Conservation (phyloP, 1,140 invertebrate genomes). For the Eulimnadia texana region DNA sequence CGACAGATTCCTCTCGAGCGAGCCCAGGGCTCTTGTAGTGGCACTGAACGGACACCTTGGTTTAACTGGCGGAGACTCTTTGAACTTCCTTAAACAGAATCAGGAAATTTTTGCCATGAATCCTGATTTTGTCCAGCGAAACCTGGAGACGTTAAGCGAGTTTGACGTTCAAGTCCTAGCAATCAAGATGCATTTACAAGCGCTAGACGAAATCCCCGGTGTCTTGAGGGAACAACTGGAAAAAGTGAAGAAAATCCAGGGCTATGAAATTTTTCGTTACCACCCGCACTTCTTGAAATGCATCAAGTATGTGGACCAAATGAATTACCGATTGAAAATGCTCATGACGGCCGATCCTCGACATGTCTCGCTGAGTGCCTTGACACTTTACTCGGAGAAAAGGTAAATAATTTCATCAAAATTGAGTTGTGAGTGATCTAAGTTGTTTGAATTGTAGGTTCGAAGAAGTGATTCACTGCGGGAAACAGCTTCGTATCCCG, state of each 20-base stretch:
- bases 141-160: background rate
- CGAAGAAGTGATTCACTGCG: background rate
- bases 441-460: constrained; percentile 6
- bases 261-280: background rate
- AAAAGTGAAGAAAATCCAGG: background rate
- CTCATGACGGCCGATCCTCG: background rate
- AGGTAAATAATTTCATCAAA: background rate
- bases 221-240: background rate
- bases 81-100: background rate
- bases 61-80: background rate
- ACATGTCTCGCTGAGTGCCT: background rate
- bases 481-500: background rate
- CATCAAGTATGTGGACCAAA: background rate
- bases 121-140: background rate
- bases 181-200: background rate
- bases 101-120: background rate
- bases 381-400: background rate
- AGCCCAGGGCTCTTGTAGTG: background rate
- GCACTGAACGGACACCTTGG: background rate
- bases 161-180: background rate
- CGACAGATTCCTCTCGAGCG: background rate
- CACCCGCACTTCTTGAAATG: background rate
- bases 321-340: background rate
- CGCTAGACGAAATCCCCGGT: background rate
- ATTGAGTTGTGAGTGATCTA: too few species aligned